Conservation (phyloP, 1,140 invertebrate genomes). For the Telenomus remus region DNA sequence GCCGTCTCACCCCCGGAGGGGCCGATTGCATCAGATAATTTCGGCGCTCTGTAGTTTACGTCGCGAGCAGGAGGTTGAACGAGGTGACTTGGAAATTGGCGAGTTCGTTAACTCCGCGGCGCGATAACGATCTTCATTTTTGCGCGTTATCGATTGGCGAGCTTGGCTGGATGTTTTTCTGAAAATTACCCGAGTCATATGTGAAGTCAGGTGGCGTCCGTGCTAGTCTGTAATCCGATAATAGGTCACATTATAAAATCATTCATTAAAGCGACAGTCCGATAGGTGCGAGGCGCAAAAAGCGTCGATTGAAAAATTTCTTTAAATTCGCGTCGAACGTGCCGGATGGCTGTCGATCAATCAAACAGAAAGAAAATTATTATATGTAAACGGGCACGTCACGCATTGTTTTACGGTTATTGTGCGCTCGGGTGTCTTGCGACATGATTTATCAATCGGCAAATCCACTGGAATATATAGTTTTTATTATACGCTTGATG, state of each 20-base stretch:
- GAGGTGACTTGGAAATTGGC: constrained; percentile 7
- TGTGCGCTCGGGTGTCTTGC: not conserved
- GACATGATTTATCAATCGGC: constrained; percentile 13
- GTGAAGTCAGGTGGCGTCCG: not conserved
- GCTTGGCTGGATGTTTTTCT: not conserved
- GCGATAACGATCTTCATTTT: constrained; percentile 26
- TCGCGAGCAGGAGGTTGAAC: constrained; percentile 7
- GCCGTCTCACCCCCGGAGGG: too few relatives aligned
- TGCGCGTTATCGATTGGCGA: constrained; percentile 11
- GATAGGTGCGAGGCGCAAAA: constrained; percentile 22
- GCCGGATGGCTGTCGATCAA: constrained; percentile 17
- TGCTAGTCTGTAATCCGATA: constrained; percentile 33
- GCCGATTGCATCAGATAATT: constrained; percentile 13
- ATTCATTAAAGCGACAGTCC: constrained; percentile 38
- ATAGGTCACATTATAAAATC: constrained; percentile 43
- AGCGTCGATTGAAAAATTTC: constrained; percentile 29
- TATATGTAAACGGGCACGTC: constrained; percentile 1
- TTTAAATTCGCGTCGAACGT: constrained; percentile 29
- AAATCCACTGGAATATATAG: constrained; percentile 19
- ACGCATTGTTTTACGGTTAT: constrained; percentile 1
- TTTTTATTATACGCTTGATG: constrained; percentile 39
- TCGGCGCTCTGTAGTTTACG: constrained; percentile 5
- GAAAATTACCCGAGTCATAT: constrained; percentile 14
- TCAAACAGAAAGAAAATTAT: constrained; percentile 3
- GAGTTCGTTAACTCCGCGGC: constrained; percentile 23